Evolutionary conservation across 2,888 invertebrate genomes (phyloP).

Genomic region (Andrena camellia): DNA sequence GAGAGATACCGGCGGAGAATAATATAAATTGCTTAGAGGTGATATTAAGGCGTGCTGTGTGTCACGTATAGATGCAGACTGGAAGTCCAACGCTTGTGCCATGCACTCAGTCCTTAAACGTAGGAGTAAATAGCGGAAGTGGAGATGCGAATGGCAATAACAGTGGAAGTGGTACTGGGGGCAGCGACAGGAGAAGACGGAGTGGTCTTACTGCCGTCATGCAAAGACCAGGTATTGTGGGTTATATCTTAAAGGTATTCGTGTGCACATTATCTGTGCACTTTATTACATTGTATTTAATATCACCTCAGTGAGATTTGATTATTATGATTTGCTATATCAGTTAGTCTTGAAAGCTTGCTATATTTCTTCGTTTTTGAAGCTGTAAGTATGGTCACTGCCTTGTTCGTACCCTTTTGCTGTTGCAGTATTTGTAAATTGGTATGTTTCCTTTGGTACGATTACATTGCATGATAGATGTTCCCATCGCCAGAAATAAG

Average conservation of each 20-base stretch:
- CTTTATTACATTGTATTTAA: slow-evolving; percentile 40
- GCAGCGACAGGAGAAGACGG: slow-evolving; percentile 90
- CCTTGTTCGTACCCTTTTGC: slow-evolving; percentile 39
- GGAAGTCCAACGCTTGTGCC: slow-evolving; percentile 85
- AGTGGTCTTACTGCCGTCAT: slow-evolving; percentile 95
- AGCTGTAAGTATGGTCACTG: slow-evolving; percentile 53
- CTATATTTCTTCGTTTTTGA: slow-evolving; percentile 45
- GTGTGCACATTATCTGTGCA: slow-evolving; percentile 45
- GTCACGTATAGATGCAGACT: slow-evolving; percentile 74
- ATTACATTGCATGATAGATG: slow-evolving; percentile 46
- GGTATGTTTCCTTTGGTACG: slow-evolving; percentile 30
- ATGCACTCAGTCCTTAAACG: slow-evolving; percentile 84
- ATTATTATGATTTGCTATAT: slow-evolving; percentile 49
- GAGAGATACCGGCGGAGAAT: slow-evolving; percentile 35
- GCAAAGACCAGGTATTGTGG: slow-evolving; percentile 91
- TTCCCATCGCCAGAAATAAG: neutral
- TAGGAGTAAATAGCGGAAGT: slow-evolving; percentile 75
- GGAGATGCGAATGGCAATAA: slow-evolving; percentile 81
- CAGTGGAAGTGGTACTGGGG: slow-evolving; percentile 84
- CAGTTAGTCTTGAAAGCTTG: slow-evolving; percentile 46
- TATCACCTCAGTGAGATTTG: slow-evolving; percentile 31
- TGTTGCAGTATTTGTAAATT: slow-evolving; percentile 47
- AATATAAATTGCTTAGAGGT: neutral
- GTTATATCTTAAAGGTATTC: slow-evolving; percentile 45
- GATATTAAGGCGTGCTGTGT: neutral